Percentiles rank a stretch among this genome's conserved stretches.
phyloP scores from a whole-genome alignment of 2,113 vertebrate species.

The Grus americana region DNA sequence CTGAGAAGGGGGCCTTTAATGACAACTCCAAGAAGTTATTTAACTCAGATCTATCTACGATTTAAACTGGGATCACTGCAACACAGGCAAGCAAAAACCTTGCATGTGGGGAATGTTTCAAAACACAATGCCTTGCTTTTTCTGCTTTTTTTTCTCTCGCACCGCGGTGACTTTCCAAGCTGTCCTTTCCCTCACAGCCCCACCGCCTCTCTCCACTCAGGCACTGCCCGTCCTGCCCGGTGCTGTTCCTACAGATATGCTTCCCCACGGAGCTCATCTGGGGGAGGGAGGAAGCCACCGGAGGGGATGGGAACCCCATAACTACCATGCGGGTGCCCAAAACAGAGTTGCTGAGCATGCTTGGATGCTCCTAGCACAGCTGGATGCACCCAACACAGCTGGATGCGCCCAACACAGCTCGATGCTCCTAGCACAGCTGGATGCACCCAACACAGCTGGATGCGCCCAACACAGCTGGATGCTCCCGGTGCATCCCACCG shows the following conservation, averaged over 20 bases:
- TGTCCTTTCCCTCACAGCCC: background rate
- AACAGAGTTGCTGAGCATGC: background rate
- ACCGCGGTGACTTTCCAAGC: background rate
- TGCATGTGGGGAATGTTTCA: background rate
- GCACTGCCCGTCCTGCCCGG: background rate
- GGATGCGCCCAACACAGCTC: background rate
- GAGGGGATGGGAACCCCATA: background rate
- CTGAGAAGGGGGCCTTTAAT: background rate
- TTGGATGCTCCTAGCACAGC: background rate
- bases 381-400: background rate
- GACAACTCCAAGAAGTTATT: background rate
- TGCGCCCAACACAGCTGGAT: background rate
- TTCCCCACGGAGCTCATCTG: fast-evolving
- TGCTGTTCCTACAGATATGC: fast-evolving
- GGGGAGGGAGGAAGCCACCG: background rate
- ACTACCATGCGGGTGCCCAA: background rate
- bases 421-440: background rate
- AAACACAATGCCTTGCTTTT: background rate
- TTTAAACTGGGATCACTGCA: background rate
- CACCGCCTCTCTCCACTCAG: background rate
- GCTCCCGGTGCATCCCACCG: background rate
- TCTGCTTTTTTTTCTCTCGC: background rate
- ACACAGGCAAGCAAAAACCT: background rate
- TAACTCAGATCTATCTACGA: background rate
- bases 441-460: background rate